Percentiles rank a stretch among this genome's conserved stretches.
These are phyloP conservation scores for Macroteleia sp. DNA, from an alignment of 2,888 invertebrate species.

Conservation along the genomic window DNA sequence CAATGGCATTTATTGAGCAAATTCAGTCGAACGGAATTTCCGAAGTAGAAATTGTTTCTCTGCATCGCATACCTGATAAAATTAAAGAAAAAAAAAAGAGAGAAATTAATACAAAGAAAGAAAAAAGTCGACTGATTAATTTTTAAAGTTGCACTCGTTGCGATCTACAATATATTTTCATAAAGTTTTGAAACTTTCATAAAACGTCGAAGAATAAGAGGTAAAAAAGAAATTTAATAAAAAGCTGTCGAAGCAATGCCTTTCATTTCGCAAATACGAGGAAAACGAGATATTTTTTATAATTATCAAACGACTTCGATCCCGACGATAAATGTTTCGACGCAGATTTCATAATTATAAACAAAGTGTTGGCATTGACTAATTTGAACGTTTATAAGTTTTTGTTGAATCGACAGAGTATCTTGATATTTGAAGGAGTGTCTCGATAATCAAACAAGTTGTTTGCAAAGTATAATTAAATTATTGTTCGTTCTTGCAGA, in stretches of 20 bases:
- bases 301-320: conserved; percentile 33
- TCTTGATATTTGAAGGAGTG: no score
- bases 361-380: conserved; percentile 24
- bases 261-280: conserved; percentile 44
- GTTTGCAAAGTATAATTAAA: conserved; percentile 46
- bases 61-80: conserved; percentile 35
- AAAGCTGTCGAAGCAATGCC: conserved; percentile 39
- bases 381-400: conserved; percentile 14
- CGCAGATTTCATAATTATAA: conserved; percentile 27
- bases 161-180: conserved; percentile 55
- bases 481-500: conserved; percentile 47
- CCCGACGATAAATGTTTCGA: conserved; percentile 24
- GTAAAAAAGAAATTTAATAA: conserved; percentile 12
- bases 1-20: conserved; percentile 21
- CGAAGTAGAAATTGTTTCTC: conserved; percentile 33
- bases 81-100: background rate
- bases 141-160: conserved; percentile 43
- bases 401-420: conserved; percentile 44
- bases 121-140: conserved; percentile 55
- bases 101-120: conserved; percentile 12
- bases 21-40: conserved; percentile 14
- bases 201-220: conserved; percentile 24
- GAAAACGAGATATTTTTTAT: conserved; percentile 41
- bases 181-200: conserved; percentile 31
- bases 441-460: conserved; percentile 57